Base-by-base conservation (phyloP, 2,888 invertebrate species). In the Cataglyphis albicans region DNA sequence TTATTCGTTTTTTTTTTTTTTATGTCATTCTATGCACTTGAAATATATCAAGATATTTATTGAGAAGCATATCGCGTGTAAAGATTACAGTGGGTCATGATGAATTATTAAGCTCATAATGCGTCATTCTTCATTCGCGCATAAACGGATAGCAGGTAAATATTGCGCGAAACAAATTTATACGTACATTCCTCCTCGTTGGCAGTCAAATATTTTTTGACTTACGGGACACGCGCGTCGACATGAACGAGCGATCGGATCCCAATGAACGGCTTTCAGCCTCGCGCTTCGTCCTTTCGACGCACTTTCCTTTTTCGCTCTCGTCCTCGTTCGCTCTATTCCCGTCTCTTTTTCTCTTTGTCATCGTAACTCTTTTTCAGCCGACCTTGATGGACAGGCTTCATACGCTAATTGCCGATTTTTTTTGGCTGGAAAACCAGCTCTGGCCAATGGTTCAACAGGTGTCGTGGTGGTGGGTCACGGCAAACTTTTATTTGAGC, bases 401-500 rank as follows among this genome's bases (percentile, higher is more conserved):
- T 93, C 93, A 93, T 93, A 92, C 92, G 93, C 92, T 93, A 93
- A 93, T 93, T 93, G 93, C 88, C 89, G 88, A 90, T 91, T 90
- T 92, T 87, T 87, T 89, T 89, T 81, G 82, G 87, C 83, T 88
- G 88, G 84, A 88, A 89, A 87, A 72, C 83, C 86, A 76, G 83
- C 83, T 87, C 92, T 91, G 90, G 91, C 90, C 91, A 92, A 89
- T 86, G 90, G 93, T 93, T 94, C 94, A 94, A 94, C 94, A 94
- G 94, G 94, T 94, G 94, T 94, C 90, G 90, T 85, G 90, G 86
- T 86, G 90, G 86, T 93, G 92, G 92, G 92, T 92, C 92, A 93
- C 90, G 93, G 94, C 92, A 92, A 94, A 94, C 93, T 94, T 94
- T 94, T 94, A 94, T 94, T 94, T 93, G 93, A 92, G 91, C 92